Conservation (phyloP, 2,888 invertebrate genomes). For the Ornithoptera alexandrae region DNA sequence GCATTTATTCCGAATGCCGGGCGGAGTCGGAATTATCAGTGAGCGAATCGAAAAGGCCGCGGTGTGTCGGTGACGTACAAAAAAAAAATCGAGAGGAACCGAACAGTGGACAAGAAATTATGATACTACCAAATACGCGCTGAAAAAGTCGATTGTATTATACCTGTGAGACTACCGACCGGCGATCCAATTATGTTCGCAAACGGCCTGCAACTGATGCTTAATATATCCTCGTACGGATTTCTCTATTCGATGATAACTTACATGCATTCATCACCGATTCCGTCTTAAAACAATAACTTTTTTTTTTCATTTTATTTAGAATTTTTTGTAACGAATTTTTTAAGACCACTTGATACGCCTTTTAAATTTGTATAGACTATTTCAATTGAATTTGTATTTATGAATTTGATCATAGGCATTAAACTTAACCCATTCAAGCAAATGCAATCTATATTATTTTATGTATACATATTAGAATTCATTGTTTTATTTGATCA, state of each 20-base stretch:
- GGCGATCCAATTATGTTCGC: constrained; percentile 42
- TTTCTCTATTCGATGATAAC: constrained; percentile 10
- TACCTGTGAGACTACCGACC: constrained; percentile 45
- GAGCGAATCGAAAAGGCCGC: constrained; percentile 63
- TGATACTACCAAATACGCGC: constrained; percentile 74
- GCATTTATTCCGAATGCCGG: constrained; percentile 57
- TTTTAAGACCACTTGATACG: constrained; percentile 3
- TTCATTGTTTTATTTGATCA: no score
- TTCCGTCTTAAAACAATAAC: background rate
- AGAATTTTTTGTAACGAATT: background rate
- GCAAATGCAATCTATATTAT: no score
- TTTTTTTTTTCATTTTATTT: background rate
- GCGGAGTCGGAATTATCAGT: constrained; percentile 59
- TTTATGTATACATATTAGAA: no score
- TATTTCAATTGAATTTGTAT: background rate
- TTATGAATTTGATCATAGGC: background rate
- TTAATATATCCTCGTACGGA: constrained; percentile 11
- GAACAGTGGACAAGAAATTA: constrained; percentile 67
- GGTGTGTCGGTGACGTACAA: constrained; percentile 39
- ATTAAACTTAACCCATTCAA: no score
- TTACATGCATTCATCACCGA: background rate
- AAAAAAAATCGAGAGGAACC: constrained; percentile 38
- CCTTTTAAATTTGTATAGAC: constrained; percentile 5
- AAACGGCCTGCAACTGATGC: constrained; percentile 42
- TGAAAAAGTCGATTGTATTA: constrained; percentile 61